Evolutionary conservation across 2,113 vertebrate species (phyloP), one percentile per base, ranked within the genome.

Genomic region (Carassius carassius): DNA sequence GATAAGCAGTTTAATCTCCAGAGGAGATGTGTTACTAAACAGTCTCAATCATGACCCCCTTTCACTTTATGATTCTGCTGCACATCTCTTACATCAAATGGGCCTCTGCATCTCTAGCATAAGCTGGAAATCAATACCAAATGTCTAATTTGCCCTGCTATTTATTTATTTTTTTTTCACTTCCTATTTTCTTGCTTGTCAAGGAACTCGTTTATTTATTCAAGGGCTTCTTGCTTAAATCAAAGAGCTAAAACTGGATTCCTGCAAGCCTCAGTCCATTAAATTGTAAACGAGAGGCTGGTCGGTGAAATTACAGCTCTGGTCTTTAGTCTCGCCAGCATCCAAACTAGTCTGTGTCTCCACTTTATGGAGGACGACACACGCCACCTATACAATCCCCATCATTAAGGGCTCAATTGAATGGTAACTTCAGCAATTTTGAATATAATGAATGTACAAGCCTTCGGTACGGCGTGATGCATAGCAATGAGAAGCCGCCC

Each of bases 11-110:
- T 35, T 91, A 91, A 92, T 90, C 84, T 63, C 65, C 85, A 63
- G 86, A 88, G 83, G 85, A 91, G 91, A 90, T 85, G 90, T 84
- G 82, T 89, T 88, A 90, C 65, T 85, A 87, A 90, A 91, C 87
- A 86, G 88, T 89, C 81, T 90, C 90, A 6, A 6, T 16, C 76
- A 41, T 65, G 17, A 86, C 86, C 17, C 67, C 84, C 25, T 70
- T 65, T 76, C 80, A 29, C 80, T 32, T 16, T 54, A 54, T 5
- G 69, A 84, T 60, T 81, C 29, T 32, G 56, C 87, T 51, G 87
- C 89, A 92, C 91, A 92, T 91, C 89, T 32, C 77, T 83, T 70
- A 88, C 90, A 89, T 91, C 86, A 91, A 88, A 92, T 89, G 81
- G 82, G 85, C 88, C 86, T 85, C 70, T 79, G 85, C 25, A 77